Percentiles rank a stretch among this genome's conserved stretches.
Conservation (phyloP, 2,113 vertebrate genomes). For the Tretioscincus oriximinensis region DNA sequence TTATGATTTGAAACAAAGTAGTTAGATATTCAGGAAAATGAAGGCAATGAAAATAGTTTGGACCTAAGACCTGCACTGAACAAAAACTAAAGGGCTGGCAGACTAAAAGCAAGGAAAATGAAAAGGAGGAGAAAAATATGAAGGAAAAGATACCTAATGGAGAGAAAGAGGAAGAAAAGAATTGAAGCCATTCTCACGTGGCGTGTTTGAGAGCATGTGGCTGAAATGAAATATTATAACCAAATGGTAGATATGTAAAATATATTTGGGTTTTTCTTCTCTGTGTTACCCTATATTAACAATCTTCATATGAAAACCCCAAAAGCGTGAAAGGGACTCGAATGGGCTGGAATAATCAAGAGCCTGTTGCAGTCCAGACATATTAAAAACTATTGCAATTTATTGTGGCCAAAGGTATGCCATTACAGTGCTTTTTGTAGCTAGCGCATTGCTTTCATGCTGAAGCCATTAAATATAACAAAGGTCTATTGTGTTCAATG, state of each 20-base stretch:
- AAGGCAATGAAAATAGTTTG: background rate
- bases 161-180: background rate
- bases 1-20: background rate
- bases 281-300: background rate
- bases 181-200: background rate
- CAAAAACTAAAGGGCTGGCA: background rate
- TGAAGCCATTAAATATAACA: conserved; percentile 66
- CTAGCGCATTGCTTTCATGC: conserved; percentile 53
- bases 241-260: background rate
- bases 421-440: conserved; percentile 56
- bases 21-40: background rate
- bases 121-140: background rate
- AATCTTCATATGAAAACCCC: conserved; percentile 18
- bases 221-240: background rate
- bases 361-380: conserved; percentile 55
- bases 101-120: background rate
- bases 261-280: background rate
- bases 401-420: conserved; percentile 41
- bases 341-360: conserved; percentile 38
- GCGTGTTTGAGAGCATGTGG: background rate
- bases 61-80: background rate
- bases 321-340: background rate
- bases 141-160: background rate
- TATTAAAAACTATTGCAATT: conserved; percentile 64
- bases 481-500: conserved; percentile 67